phyloP scores from a whole-genome alignment of 2,888 invertebrate genomes.

The Thalpophila matura region DNA sequence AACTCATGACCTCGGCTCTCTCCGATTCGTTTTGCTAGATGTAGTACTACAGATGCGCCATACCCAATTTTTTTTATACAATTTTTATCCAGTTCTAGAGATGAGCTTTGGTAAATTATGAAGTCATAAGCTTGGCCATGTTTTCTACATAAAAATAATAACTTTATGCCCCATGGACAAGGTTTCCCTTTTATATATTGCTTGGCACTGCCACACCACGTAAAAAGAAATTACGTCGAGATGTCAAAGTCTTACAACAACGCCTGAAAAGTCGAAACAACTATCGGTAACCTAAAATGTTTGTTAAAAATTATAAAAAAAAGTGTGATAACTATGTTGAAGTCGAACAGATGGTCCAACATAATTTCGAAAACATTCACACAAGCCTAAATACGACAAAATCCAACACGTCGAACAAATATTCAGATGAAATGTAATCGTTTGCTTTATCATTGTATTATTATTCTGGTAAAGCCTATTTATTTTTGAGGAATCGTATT shows the following conservation, averaged over 20 bases:
- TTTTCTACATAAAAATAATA: too few species aligned
- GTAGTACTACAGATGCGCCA: too few species aligned
- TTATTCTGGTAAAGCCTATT: constrained; percentile 38
- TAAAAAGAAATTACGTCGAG: constrained; percentile 28
- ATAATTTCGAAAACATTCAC: constrained; percentile 36
- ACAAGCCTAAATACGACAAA: constrained; percentile 21
- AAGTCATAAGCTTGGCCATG: too few species aligned
- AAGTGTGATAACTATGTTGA: constrained; percentile 26
- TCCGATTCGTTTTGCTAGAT: too few species aligned
- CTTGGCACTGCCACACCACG: background rate
- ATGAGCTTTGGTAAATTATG: too few species aligned
- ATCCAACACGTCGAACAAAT: constrained; percentile 31
- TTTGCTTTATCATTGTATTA: constrained; percentile 38
- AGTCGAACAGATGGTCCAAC: constrained; percentile 23
- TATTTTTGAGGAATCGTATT: constrained; percentile 32
- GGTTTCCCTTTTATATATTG: too few species aligned
- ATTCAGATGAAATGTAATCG: constrained; percentile 17
- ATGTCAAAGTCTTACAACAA: constrained; percentile 8
- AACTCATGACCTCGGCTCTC: too few species aligned
- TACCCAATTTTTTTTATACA: too few species aligned
- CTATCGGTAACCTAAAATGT: constrained; percentile 18
- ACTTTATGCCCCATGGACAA: too few species aligned
- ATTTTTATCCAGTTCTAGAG: too few species aligned
- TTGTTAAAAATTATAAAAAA: constrained; percentile 22
- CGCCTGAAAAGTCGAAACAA: constrained; percentile 29